Evolutionary conservation across 1,140 invertebrate genomes (phyloP), one percentile per base, ranked within the genome.

Genomic region (Phortica variegata): DNA sequence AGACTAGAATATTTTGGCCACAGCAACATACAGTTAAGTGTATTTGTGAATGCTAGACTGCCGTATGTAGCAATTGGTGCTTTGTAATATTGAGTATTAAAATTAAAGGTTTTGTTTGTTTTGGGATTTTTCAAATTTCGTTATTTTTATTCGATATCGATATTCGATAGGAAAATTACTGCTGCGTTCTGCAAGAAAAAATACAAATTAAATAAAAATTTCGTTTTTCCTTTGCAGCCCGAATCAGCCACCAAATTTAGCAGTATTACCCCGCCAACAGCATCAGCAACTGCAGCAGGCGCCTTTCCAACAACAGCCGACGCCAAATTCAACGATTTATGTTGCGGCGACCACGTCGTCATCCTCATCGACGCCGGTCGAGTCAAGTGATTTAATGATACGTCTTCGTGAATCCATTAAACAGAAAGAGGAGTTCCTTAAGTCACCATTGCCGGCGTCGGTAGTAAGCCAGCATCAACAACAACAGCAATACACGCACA

Each of bases 351-450:
- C 58, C 45, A 42, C 43, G 32, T 21, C 37, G 39, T 33, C 33
- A 37, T 26, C 4, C 26, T 41, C 29, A 31, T 39, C 26, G 44
- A 53, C 13, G 41, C 57, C 47, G 46, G 57, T 48, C 17, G 70
- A 73, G 13, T 71, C 70, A 42, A 74, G 65, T 49, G 71, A 74
- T 38, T 59, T 74, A 26, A 74, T 74, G 71, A 66, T 74, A 44
- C 63, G 71, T 36, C 43, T 93, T 57, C 80, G 87, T 42, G 90
- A 89, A 70, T 91, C 87, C 60, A 84, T 87, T 56, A 89, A 91
- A 59, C 88, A 92, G 61, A 93, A 93, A 65, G 89, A 92, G 73
- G 90, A 91, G 56, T 93, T 93, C 70, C 77, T 93, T 21, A 83
- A 84, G 56, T 79, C 88, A 44, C 88, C 88, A 82, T 84, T 37